Base-by-base conservation (phyloP, 2,113 vertebrate genomes). In the Ovibos moschatus region DNA sequence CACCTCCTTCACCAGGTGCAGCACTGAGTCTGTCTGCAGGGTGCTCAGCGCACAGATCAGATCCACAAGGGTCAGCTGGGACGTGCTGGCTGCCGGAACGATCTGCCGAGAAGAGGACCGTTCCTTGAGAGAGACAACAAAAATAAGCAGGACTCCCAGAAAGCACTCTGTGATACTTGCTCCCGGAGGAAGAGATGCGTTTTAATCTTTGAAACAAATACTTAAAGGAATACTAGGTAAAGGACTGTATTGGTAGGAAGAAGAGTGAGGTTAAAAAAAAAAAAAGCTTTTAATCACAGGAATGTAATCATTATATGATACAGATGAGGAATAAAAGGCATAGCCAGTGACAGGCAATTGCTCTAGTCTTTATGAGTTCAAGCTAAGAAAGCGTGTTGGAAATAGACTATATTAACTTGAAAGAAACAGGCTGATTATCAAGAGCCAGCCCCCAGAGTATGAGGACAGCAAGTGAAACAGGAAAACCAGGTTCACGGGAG, bases 1-100 rank as follows among this genome's bases (percentile, higher is more conserved):
- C 96, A 99, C 99, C 96, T 99, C 99, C 98, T 99, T 99, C 84
- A 99, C 98, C 89, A 99, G 98, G 15, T 99, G 98, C n/a, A 99
- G 98, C 81, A 99, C 98, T 0, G 98, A 98, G 43, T 99, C 99
- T 0, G 98, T 99, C 96, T 99, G 99, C 97, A 99, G 91, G 0
- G 99, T 99, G 88, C 97, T 99, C 84, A 99, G 98, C 0, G 99
- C 99, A 95, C 99, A 99, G 40, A 99, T 89, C 91, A 99, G 98
- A 67, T 99, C 99, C 40, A 99, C 99, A 0, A 99, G 99, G 17
- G 99, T 98, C 2, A 99, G 98, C 97, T 99, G 99, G 94, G 99
- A 98, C 4, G 99, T 94, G 50, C 98, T 99, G 45, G 99, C 98
- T 47, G 94, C 98, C 0, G 99, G 99, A 94, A 99, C 95, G 27